Base-by-base conservation (phyloP, 2,113 vertebrate genomes). In the Speoplatyrhinus poulsoni region DNA sequence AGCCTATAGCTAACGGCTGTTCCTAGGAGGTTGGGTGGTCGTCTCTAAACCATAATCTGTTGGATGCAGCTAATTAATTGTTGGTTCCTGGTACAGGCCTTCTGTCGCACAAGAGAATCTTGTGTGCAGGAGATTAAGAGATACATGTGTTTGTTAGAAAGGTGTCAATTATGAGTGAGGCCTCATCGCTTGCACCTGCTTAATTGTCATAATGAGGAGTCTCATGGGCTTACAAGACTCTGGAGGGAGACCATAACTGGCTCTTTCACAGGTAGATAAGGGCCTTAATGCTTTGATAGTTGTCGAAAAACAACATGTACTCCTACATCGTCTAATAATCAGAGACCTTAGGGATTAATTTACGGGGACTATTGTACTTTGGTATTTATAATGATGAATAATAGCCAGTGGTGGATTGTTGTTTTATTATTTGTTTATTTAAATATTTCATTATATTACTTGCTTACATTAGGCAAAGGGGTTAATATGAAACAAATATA, bases 101-200 rank as follows among this genome's bases (percentile, higher is more conserved):
- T 87, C 90, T 91, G 93, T 94, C 93, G 94, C 92, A 91, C 90
- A 93, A 94, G 92, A 94, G 93, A 92, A 90, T 89, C 91, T 94
- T 94, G 93, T 96, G 95, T 95, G 93, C 88, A 91, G 92, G 95
- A 95, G 95, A 96, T 98, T 95, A 97, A 92, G 91, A 93, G 92
- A 94, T 90, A 92, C 26, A 65, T 76, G 92, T 92, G 94, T 94
- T 95, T 92, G 94, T 95, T 94, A 94, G 93, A 90, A 94, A 96
- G 94, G 95, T 96, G 95, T 94, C 93, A 95, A 95, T 95, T 87
- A 95, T 95, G 90, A 86, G 91, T 68, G 91, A 91, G 93, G 90
- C 91, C 91, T 93, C 93, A 92, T 94, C 91, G 93, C 91, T 87
- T 92, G 90, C 94, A 95, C 94, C 94, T 95, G 93, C 93, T 92